Evolutionary conservation across 2,797 vertebrate genomes (phyloP), one percentile per base, ranked within the genome.

Genomic region (Sardinella longiceps): DNA sequence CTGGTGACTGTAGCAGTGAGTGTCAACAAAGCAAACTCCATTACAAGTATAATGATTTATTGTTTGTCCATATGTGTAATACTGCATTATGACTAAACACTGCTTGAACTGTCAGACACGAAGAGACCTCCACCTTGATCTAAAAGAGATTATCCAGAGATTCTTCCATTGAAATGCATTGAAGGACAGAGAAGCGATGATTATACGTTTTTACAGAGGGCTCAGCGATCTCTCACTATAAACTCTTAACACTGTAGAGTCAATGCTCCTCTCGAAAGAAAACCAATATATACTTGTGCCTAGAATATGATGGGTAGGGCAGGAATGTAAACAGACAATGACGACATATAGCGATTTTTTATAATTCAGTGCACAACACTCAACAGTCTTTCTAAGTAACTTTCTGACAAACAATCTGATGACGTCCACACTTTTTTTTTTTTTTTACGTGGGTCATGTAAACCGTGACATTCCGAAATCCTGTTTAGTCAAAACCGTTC

Each of bases 31-130:
- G 33, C 37, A 37, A 74, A 74, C 33, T 18, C 33, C 15, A 30
- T 74, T 74, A 6, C 0, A 15, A 39, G 66, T 74, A 39, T 20
- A 18, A 39, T 20, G 70, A 37, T 43, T 39, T 43, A 20, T 23
- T 20, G 70, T 77, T 77, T 43, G 37, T 43, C 70, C 5, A 37
- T 18, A 20, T 1, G 80, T 70, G 82, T 86, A 93, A 94, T 93
- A 94, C 92, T 94, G 92, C 91, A 93, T 88, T 58, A 30, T 84
- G 88, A 81, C 87, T 86, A 83, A 93, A 93, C 91, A 92, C 92
- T 91, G 93, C 85, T 82, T 77, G 7, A 77, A 77, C 70, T 77
- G 37, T 37, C 23, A 23, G 51, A 63, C 87, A 89, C 85, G 37
- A 77, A 23, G 37, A 43, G 37, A 33, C 7, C 33, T 6, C 70